Evolutionary conservation across 2,797 vertebrate genomes (phyloP), one percentile per base, ranked within the genome.

Genomic region (Intellagama lesueurii): DNA sequence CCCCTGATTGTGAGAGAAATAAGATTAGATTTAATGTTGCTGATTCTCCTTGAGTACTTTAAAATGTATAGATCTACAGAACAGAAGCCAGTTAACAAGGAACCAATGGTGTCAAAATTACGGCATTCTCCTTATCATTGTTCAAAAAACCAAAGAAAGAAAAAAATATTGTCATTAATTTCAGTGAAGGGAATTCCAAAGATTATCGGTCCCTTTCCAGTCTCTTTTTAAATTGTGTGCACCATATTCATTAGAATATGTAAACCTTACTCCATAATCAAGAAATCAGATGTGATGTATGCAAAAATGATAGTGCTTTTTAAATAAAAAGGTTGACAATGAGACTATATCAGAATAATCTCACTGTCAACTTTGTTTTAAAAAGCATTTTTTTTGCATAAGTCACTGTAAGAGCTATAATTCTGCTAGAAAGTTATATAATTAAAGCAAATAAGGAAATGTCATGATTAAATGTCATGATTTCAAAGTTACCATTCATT

Each of bases 381-480:
- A 84, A 72, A 70, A 80, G 30, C 78, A n/a, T 3, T 30, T 30
- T 30, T 70, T 83, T 83, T 69, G 7, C 35, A 83, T n/a, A 83
- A 83, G 49, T 32, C 17, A 72, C 16, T 84, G 1, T 47, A 83
- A 70, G 17, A 64, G 2, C 1, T 2, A 12, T 56, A 68, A 12
- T 47, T 87, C 89, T 91, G 89, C 87, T 19, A 92, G 92, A 75
- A 79, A 85, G 24, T 28, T 83, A 44, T 87, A 83, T 91, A 91
- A 88, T 69, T 72, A 94, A 93, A 52, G 91, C 88, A 94, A 94
- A 95, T 90, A 88, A 89, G 91, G 89, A 86, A 70, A 81, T 91
- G 90, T 90, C 90, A 56, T 56, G 52, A 56, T 93, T 91, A 93
- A 94, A 94, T 91, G 86, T 90, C 77, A 89, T 35, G 79, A 93